These are phyloP conservation scores for Leptinotarsa juncta DNA, from an alignment of 2,888 invertebrate genomes.

Conservation along the genomic window DNA sequence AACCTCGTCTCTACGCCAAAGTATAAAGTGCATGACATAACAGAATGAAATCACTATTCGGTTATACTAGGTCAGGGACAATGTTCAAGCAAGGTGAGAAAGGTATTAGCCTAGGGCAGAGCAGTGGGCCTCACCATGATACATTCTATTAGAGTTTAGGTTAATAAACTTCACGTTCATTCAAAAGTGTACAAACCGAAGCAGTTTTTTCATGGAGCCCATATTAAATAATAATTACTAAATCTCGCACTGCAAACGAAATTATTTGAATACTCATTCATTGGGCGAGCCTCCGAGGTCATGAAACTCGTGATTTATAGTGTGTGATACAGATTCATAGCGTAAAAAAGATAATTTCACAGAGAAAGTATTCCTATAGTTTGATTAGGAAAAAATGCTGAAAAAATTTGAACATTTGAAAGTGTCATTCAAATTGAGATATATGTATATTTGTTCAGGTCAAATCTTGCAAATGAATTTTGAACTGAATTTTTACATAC, in stretches of 20 bases:
- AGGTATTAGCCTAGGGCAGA: not conserved
- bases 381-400: not conserved
- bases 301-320: not conserved
- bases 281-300: slow-evolving; percentile 1
- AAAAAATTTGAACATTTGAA: too few species aligned
- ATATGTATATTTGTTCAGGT: too few species aligned
- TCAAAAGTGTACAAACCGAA: not conserved
- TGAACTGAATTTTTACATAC: too few species aligned
- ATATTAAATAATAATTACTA: not conserved
- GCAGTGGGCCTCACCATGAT: not conserved
- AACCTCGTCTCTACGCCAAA: not conserved
- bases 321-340: slow-evolving; percentile 1
- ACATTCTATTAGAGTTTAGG: not conserved
- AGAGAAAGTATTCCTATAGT: not conserved
- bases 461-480: too few species aligned
- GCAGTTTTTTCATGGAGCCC: not conserved
- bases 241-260: not conserved
- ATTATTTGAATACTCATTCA: slow-evolving; percentile 3
- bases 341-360: not conserved
- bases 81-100: slow-evolving; percentile 6
- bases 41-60: not conserved
- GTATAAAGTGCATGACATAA: slow-evolving; percentile 7
- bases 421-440: too few species aligned
- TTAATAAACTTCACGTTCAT: slow-evolving; percentile 3
- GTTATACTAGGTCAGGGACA: slow-evolving; percentile 12